phyloP scores from a whole-genome alignment of 2,113 vertebrate species.

The Ammodytes dubius region DNA sequence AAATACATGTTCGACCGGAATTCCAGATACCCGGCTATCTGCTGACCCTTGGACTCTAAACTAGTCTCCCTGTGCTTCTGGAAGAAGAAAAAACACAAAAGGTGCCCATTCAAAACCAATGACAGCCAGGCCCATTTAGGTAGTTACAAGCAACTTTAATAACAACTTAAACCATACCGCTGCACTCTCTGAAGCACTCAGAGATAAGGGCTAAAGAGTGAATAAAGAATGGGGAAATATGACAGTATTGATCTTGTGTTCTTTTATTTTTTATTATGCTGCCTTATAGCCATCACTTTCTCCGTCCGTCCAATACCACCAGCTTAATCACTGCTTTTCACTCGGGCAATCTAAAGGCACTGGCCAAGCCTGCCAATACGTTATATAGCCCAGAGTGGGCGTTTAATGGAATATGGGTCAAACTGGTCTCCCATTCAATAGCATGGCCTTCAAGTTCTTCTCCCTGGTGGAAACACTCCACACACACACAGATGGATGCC shows the following conservation, averaged over 20 bases:
- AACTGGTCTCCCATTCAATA: constrained; percentile 34
- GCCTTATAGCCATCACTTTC: constrained; percentile 9
- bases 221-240: constrained; percentile 27
- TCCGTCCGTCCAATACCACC: not conserved
- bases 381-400: constrained; percentile 35
- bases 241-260: constrained; percentile 49
- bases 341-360: constrained; percentile 8
- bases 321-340: constrained; percentile 57
- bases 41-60: not conserved
- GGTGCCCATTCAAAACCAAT: not conserved
- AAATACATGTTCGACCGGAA: not conserved
- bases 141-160: not conserved
- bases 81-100: constrained; percentile 6
- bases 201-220: constrained; percentile 6
- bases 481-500: constrained; percentile 46
- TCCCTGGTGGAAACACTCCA: constrained; percentile 7
- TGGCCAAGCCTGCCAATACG: constrained; percentile 34
- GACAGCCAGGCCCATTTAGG: not conserved
- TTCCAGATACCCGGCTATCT: not conserved
- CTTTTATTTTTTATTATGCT: constrained; percentile 10
- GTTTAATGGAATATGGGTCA: constrained; percentile 61
- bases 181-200: constrained; percentile 20
- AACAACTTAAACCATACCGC: not conserved
- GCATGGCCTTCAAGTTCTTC: constrained; percentile 36
- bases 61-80: not conserved